Base-by-base conservation (phyloP, 2,113 vertebrate genomes). In the Puma concolor region DNA sequence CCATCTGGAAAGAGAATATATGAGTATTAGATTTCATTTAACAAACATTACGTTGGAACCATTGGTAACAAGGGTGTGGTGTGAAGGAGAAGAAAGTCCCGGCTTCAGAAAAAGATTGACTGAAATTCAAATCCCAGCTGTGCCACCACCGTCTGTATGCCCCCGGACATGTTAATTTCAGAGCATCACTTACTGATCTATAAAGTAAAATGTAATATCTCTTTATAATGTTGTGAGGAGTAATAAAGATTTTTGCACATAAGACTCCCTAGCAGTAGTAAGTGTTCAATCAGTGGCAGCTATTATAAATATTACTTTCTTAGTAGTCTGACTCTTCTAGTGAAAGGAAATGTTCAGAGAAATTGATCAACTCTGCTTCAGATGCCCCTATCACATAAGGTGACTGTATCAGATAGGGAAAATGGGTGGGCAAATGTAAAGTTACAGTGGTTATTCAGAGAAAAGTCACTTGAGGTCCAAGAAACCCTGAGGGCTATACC, bases 311-410 rank as follows among this genome's bases (percentile, higher is more conserved):
- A 41, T 44, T 95, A 4, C 79, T 76, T 91, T 85, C 60, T 95
- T 91, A 67, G 90, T 60, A 72, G 44, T 85, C n/a, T 94, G 50
- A 76, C 27, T 80, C 76, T 96, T 92, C 31, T 84, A 66, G 54
- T 25, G 64, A 94, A 94, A 87, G 33, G 50, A 96, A 96, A 89
- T 97, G 52, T 57, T 97, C 74, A 74, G 89, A 80, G 48, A 95
- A 85, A 38, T 54, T 36, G 25, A 14, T 48, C 13, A 57, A 9
- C 50, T 97, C 54, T 89, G 63, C 21, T 57, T 72, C n/a, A 60
- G 13, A 1, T 16, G 8, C 86, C 17, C 36, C n/a, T 74, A 31
- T 83, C 23, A 25, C 38, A 52, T 19, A 84, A 80, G 12, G 12
- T 17, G 74, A 13, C 25, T 88, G 0, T 77, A 80, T 60, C 84